Base-by-base conservation (phyloP, 2,113 vertebrate species). In the Desmodus rotundus region DNA sequence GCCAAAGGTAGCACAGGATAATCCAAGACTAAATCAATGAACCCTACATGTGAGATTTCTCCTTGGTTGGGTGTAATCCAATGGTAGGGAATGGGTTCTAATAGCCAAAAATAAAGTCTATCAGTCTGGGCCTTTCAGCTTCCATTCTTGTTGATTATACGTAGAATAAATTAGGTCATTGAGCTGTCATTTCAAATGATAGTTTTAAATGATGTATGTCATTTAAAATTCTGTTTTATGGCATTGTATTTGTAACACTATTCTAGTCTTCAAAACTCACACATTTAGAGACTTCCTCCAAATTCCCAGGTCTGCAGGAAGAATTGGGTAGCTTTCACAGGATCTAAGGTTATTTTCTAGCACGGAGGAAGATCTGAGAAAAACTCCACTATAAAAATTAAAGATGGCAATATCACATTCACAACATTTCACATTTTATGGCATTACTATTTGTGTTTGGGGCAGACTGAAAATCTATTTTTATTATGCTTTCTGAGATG, bases 401-500 rank as follows among this genome's bases (percentile, higher is more conserved):
- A 96, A 95, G 90, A 95, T 86, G 63, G 94, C 87, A 97, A 95
- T 92, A 87, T 26, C 76, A 95, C 73, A 87, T 52, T 94, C 52
- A 24, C 47, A 91, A 80, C 95, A 97, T 95, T 96, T 98, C 81
- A 95, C 95, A 93, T 95, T 96, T 98, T 95, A 96, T 85, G 45
- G 83, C 92, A 92, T 93, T 97, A 73, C 90, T 97, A 81, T 95
- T 96, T 96, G 93, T 96, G 93, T 96, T 96, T 93, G 43, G 83
- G 67, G 38, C 43, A 92, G 96, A 96, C 96, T 93, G 81, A 92
- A 97, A 98, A 97, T 95, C 92, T 95, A 97, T 97, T 97, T 97
- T 98, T 96, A 95, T 97, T 97, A 95, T 92, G 85, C 87, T 93
- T 95, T 95, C 96, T 97, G 76, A 97, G 92, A 96, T 96, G 90